These are phyloP conservation scores for Leuciscus idus DNA, from an alignment of 2,113 vertebrate species.

Conservation along the genomic window DNA sequence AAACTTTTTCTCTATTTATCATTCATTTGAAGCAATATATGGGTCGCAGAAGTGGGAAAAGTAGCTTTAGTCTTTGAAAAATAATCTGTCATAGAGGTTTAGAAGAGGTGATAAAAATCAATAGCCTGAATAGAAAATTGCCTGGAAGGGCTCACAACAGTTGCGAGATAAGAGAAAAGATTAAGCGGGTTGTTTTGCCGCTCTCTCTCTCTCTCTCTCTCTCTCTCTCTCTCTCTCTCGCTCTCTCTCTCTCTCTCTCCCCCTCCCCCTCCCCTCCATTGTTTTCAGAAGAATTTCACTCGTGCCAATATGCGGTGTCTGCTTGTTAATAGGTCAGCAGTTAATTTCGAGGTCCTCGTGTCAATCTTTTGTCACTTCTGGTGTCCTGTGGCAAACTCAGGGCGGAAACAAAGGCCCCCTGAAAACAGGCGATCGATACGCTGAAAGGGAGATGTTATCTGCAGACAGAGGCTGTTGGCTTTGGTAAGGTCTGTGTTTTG, in stretches of 20 bases:
- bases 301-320: conserved; percentile 59
- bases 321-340: conserved; percentile 35
- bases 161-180: conserved; percentile 82
- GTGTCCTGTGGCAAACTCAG: conserved; percentile 54
- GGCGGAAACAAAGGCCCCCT: conserved; percentile 34
- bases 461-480: conserved; percentile 75
- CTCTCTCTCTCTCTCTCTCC: conserved; percentile 36
- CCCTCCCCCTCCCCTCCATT: conserved; percentile 23
- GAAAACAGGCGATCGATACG: conserved; percentile 76
- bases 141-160: conserved; percentile 80
- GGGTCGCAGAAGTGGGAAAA: conserved; percentile 63
- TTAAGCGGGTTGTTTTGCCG: conserved; percentile 77
- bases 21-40: conserved; percentile 60
- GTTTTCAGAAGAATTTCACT: conserved; percentile 71
- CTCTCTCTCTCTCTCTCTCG: conserved; percentile 63
- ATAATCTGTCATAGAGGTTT: conserved; percentile 76
- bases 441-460: conserved; percentile 83
- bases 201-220: conserved; percentile 59
- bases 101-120: conserved; percentile 82
- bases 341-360: conserved; percentile 37
- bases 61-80: conserved; percentile 76
- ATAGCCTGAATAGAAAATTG: conserved; percentile 81
- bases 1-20: conserved; percentile 58
- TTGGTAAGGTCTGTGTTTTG: conserved; percentile 59
- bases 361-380: conserved; percentile 52